Evolutionary conservation across 2,888 invertebrate species (phyloP).

Genomic region (Ectemnius cavifrons): DNA sequence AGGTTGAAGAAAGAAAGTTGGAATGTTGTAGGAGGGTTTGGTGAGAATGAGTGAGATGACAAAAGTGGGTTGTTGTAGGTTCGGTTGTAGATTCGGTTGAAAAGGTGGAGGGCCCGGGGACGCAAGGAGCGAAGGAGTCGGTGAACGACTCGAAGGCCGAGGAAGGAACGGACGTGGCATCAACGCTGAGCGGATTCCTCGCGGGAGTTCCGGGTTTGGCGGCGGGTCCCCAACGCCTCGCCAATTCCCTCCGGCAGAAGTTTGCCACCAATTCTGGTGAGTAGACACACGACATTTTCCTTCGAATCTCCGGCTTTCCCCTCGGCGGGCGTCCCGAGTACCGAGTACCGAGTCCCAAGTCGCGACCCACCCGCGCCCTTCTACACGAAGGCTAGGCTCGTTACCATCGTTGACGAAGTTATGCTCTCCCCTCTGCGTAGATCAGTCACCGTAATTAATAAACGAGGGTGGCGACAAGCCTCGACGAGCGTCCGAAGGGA

Average conservation of each 20-base stretch:
- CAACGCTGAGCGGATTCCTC: conserved; percentile 74
- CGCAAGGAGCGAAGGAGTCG: conserved; percentile 75
- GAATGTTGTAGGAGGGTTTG: too few species aligned
- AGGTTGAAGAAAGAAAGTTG: too few species aligned
- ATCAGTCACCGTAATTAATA: conserved; percentile 49
- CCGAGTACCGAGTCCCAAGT: too few species aligned
- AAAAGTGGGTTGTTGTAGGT: conserved; percentile 57
- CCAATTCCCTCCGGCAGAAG: conserved; percentile 75
- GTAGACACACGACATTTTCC: conserved; percentile 51
- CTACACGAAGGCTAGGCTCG: conserved; percentile 48
- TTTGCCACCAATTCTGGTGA: conserved; percentile 75
- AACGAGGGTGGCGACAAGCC: conserved; percentile 43
- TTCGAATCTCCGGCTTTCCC: conserved; percentile 26
- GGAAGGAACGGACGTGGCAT: conserved; percentile 70
- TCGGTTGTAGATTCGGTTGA: conserved; percentile 74
- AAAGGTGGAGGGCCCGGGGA: conserved; percentile 78
- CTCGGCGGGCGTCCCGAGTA: neutral
- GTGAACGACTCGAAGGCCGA: conserved; percentile 73
- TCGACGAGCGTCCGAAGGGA: conserved; percentile 28
- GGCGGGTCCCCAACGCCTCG: conserved; percentile 77
- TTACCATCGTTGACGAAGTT: conserved; percentile 50
- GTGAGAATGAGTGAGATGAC: too few species aligned
- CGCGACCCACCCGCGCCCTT: neutral
- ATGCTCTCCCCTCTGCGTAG: conserved; percentile 30
- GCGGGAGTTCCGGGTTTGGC: conserved; percentile 76